phyloP scores from a whole-genome alignment of 92 coral and sea anemone species.

The Phymanthus crucifer region DNA sequence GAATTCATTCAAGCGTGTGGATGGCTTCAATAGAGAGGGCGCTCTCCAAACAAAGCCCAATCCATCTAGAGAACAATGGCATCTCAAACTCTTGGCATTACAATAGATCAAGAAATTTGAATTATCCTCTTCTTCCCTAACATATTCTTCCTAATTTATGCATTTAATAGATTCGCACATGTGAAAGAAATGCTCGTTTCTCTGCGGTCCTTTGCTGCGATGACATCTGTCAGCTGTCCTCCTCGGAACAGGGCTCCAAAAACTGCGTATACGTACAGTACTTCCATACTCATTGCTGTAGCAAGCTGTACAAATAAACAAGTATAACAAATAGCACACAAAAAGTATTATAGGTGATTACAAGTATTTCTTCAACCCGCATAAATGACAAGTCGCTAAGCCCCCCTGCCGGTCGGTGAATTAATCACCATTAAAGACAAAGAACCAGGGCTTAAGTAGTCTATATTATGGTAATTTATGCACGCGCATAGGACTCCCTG shows the following conservation, averaged over 20 bases:
- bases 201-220: background rate
- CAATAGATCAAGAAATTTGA: background rate
- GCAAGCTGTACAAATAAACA: background rate
- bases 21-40: background rate
- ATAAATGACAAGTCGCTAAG: background rate
- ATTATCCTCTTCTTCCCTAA: background rate
- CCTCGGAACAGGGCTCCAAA: no score
- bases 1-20: background rate
- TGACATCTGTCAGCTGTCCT: background rate
- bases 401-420: background rate
- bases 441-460: background rate
- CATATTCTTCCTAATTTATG: background rate
- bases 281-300: background rate
- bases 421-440: background rate
- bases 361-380: background rate
- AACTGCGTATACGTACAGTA: no score
- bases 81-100: background rate
- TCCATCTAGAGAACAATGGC: background rate
- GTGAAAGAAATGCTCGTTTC: background rate
- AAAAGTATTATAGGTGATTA: background rate
- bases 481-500: background rate
- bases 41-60: background rate
- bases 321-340: background rate
- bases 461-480: conserved; percentile 7
- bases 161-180: background rate